Evolutionary conservation across 2,797 vertebrate species (phyloP).

Genomic region (Adelosebastes latens): DNA sequence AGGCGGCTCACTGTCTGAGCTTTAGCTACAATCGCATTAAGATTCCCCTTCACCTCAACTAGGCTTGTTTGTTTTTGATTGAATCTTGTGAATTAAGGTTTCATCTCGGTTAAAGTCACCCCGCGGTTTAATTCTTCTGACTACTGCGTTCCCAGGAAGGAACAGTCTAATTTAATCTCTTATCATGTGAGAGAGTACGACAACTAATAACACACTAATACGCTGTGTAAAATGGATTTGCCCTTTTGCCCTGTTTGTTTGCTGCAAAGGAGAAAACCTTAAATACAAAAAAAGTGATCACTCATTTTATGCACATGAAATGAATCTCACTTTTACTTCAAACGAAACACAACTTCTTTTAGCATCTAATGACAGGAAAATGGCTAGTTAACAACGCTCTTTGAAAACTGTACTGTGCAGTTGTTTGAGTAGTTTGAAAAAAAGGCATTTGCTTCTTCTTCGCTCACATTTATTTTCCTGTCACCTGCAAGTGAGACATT

Average conservation of each 20-base stretch:
- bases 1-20: constrained; percentile 85
- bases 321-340: constrained; percentile 21
- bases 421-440: not conserved
- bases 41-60: constrained; percentile 80
- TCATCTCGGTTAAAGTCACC: constrained; percentile 62
- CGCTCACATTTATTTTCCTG: not conserved
- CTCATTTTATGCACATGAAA: constrained; percentile 17
- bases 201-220: constrained; percentile 32
- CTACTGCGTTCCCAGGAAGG: constrained; percentile 39
- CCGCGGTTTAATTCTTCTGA: constrained; percentile 56
- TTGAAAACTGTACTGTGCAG: constrained; percentile 7
- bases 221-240: constrained; percentile 26
- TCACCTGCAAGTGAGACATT: constrained; percentile 8
- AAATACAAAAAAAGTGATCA: constrained; percentile 9
- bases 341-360: constrained; percentile 16
- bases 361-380: not conserved
- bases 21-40: constrained; percentile 87
- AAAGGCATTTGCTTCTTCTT: not conserved
- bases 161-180: constrained; percentile 63
- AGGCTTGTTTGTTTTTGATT: constrained; percentile 81
- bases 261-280: constrained; percentile 20
- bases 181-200: constrained; percentile 38
- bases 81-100: constrained; percentile 77
- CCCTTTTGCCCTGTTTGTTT: constrained; percentile 17
- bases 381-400: constrained; percentile 11